Conservation (phyloP, 1,140 invertebrate genomes). For the Trichonephila clavata region DNA sequence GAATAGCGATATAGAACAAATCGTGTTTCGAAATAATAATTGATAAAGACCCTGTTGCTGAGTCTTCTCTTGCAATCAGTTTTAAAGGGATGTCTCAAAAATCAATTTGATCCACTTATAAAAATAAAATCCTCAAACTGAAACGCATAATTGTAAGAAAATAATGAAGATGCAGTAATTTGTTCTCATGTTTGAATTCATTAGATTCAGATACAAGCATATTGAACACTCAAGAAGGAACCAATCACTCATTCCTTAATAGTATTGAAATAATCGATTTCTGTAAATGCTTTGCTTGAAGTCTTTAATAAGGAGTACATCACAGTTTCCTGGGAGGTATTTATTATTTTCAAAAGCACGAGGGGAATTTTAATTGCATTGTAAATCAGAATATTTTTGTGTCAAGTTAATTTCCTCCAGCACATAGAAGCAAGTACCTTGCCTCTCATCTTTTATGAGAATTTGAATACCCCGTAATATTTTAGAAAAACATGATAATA, state of each 20-base stretch:
- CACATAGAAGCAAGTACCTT: neutral
- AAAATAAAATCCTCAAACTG: neutral
- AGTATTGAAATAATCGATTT: constrained; percentile 35
- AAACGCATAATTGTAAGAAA: neutral
- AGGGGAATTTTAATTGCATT: constrained; percentile 51
- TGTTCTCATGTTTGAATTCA: neutral
- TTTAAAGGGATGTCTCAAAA: neutral
- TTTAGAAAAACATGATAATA: constrained; percentile 4
- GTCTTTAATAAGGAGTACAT: constrained; percentile 54
- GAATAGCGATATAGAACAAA: too few relatives aligned
- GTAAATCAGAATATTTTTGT: constrained; percentile 48
- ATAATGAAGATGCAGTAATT: neutral
- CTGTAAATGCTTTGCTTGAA: neutral
- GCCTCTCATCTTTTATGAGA: neutral
- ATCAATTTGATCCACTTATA: neutral
- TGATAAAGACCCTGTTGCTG: too few relatives aligned
- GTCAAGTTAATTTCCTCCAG: constrained; percentile 6
- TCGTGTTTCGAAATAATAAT: too few relatives aligned
- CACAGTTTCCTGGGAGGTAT: constrained; percentile 47
- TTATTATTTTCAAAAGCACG: constrained; percentile 46
- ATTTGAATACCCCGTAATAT: neutral
- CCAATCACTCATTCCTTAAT: constrained; percentile 4
- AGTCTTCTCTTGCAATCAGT: too few relatives aligned
- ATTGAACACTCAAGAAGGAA: neutral
- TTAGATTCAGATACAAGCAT: neutral